These are phyloP conservation scores for Diplodus sargus DNA, from an alignment of 2,797 vertebrate species.

Conservation along the genomic window DNA sequence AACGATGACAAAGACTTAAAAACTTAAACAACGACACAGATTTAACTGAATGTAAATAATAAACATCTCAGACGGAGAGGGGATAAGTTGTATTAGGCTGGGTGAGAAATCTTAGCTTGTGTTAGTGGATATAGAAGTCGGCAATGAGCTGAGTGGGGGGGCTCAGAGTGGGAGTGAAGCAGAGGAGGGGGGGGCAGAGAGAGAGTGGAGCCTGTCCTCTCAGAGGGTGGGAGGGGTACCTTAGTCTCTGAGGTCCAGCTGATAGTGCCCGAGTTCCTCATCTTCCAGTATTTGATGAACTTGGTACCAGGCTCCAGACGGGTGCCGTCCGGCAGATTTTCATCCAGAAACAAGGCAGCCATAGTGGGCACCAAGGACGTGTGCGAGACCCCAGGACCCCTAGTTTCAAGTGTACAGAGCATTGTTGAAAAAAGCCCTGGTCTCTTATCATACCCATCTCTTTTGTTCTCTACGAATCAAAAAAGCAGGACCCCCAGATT, in stretches of 20 bases:
- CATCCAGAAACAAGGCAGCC: slow-evolving; percentile 97
- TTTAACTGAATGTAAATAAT: slow-evolving; percentile 67
- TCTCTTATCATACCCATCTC: slow-evolving; percentile 80
- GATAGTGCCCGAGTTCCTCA: slow-evolving; percentile 96
- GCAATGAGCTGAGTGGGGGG: slow-evolving; percentile 62
- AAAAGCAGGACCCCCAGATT: slow-evolving; percentile 82
- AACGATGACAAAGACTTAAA: slow-evolving; percentile 59
- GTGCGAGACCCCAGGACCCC: slow-evolving; percentile 90
- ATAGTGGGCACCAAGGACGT: slow-evolving; percentile 92
- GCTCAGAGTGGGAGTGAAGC: slow-evolving; percentile 67
- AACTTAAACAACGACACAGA: slow-evolving; percentile 56
- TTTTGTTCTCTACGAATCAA: slow-evolving; percentile 84
- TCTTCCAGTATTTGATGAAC: slow-evolving; percentile 99
- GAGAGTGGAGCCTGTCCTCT: slow-evolving; percentile 74
- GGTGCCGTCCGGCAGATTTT: slow-evolving; percentile 98
- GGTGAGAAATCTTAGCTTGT: slow-evolving; percentile 65
- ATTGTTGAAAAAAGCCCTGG: slow-evolving; percentile 85
- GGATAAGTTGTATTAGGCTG: slow-evolving; percentile 49
- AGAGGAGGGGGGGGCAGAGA: slow-evolving; percentile 40
- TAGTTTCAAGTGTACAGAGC: slow-evolving; percentile 87
- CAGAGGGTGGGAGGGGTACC: slow-evolving; percentile 84
- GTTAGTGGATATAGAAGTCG: slow-evolving; percentile 65
- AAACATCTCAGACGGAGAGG: slow-evolving; percentile 58
- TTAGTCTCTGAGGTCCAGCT: slow-evolving; percentile 97
- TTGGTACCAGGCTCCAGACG: slow-evolving; percentile 93